A percentile compares a stretch with the other conserved stretches of the same genome.
Conservation (phyloP, 2,113 vertebrate species). For the Xenotilapia flavipinnis region DNA sequence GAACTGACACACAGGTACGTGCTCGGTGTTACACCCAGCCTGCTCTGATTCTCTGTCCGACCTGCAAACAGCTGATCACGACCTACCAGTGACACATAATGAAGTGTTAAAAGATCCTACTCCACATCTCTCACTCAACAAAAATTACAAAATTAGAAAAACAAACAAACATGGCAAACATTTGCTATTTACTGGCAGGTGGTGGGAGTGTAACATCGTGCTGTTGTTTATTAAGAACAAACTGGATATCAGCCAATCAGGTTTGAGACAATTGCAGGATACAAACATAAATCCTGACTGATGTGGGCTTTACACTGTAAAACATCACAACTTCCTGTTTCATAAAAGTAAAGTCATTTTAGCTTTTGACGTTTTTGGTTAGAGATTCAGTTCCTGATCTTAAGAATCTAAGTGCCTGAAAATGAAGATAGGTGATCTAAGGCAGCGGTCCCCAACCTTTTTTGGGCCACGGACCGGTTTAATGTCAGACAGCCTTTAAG, state of each 20-base stretch:
- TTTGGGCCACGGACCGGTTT: fast-evolving
- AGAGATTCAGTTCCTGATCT: background rate
- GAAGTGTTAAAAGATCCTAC: background rate
- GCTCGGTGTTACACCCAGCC: background rate
- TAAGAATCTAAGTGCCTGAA: background rate
- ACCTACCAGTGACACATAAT: background rate
- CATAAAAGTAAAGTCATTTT: background rate
- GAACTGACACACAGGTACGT: too few species aligned
- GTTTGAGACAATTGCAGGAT: fast-evolving
- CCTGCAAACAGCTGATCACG: background rate
- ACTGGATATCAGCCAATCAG: background rate
- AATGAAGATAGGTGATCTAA: background rate
- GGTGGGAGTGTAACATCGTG: background rate
- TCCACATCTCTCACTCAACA: fast-evolving
- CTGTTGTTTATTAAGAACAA: background rate
- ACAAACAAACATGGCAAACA: background rate
- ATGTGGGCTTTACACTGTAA: background rate
- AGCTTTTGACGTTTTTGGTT: background rate
- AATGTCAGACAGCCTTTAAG: background rate
- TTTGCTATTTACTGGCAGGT: background rate
- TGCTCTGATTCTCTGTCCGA: background rate
- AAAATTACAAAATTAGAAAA: background rate
- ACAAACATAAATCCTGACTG: background rate
- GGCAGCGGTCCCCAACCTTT: background rate
- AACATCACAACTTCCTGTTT: background rate